These are phyloP conservation scores for Salmo trutta DNA, from an alignment of 2,797 vertebrate genomes.

Conservation along the genomic window DNA sequence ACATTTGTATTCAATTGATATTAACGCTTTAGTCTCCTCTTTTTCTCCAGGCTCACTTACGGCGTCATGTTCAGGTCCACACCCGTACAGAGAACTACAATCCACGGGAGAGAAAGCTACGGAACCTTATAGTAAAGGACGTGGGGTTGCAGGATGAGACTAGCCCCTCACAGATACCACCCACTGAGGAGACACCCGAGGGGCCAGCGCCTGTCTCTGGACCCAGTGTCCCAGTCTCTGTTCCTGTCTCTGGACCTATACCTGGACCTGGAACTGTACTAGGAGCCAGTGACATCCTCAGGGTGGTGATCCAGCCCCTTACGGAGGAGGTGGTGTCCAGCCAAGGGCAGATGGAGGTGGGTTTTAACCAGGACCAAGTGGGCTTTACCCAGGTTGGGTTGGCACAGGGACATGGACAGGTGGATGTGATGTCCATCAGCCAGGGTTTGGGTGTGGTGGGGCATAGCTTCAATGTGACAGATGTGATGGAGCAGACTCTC, in stretches of 20 bases:
- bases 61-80: constrained; percentile 91
- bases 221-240: neutral
- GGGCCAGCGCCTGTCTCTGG: neutral
- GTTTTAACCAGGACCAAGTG: neutral
- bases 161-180: neutral
- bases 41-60: constrained; percentile 84
- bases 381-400: too few species aligned
- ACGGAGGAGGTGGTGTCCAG: constrained; percentile 32
- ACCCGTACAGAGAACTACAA: constrained; percentile 95
- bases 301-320: constrained; percentile 53
- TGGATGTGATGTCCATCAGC: constrained; percentile 40
- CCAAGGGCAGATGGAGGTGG: constrained; percentile 27
- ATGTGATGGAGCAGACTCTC: constrained; percentile 61
- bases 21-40: neutral
- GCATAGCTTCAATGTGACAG: constrained; percentile 33
- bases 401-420: constrained; percentile 16
- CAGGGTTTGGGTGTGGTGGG: constrained; percentile 28
- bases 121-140: constrained; percentile 88
- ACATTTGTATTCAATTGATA: neutral
- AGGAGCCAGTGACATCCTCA: constrained; percentile 42
- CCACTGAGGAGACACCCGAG: neutral
- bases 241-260: neutral
- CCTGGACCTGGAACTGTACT: neutral
- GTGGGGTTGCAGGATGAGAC: constrained; percentile 58
- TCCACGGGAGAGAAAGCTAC: constrained; percentile 88